A percentile compares a stretch with the other conserved stretches of the same genome.
Evolutionary conservation across 2,113 vertebrate genomes (phyloP).

Genomic region (Poeciliopsis retropinna): DNA sequence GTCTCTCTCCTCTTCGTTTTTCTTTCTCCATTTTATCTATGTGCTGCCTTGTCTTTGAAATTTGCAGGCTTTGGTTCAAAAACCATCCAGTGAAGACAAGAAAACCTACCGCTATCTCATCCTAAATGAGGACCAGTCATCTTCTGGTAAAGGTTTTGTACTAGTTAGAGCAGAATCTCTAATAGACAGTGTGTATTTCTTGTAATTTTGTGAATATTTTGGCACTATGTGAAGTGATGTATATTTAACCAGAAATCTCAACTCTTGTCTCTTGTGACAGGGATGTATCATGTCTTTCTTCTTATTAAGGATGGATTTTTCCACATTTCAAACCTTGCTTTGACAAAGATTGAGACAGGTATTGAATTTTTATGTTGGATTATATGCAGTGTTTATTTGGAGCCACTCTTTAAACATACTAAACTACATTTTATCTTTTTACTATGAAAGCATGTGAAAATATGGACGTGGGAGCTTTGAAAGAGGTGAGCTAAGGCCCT

Average conservation of each 20-base stretch:
- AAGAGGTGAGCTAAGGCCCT: constrained; percentile 77
- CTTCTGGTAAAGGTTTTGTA: constrained; percentile 77
- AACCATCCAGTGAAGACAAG: constrained; percentile 65
- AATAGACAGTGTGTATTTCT: not conserved
- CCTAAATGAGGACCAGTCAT: constrained; percentile 81
- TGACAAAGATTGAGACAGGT: constrained; percentile 88
- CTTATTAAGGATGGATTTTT: constrained; percentile 87
- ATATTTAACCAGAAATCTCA: constrained; percentile 5
- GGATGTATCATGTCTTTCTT: constrained; percentile 86
- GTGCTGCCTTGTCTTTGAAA: not conserved
- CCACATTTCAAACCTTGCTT: constrained; percentile 86
- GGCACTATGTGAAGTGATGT: not conserved
- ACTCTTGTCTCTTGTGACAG: constrained; percentile 68
- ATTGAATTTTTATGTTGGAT: constrained; percentile 17
- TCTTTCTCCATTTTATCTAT: not conserved
- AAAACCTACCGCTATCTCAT: constrained; percentile 84
- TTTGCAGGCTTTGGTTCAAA: constrained; percentile 82
- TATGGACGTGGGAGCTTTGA: constrained; percentile 81
- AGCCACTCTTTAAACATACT: not conserved
- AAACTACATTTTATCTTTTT: constrained; percentile 17
- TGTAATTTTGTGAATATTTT: not conserved
- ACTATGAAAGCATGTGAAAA: constrained; percentile 82
- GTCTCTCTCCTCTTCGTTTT: not conserved
- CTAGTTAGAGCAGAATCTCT: not conserved
- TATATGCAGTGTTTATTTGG: not conserved